Evolutionary conservation across 2,888 invertebrate genomes (phyloP), one percentile per base, ranked within the genome.

Genomic region (Erpobdella octoculata): DNA sequence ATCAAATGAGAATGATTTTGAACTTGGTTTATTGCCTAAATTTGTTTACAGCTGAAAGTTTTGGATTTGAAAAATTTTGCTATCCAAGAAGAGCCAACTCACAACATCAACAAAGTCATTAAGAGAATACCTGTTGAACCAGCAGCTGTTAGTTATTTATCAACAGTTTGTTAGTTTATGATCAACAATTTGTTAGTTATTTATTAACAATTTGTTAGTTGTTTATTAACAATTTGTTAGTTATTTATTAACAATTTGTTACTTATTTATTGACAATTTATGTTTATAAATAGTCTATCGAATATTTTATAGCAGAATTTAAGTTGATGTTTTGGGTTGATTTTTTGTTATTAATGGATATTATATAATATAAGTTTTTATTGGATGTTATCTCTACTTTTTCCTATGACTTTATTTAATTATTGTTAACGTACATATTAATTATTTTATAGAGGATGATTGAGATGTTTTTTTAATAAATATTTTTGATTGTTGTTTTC

Each of bases 51-150:
- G 72, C n/a, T 72, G 41, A 72, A 72, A 8, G 68, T 58, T 18
- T 58, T 67, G 15, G 72, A 72, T 61, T 31, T 72, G 31, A 53
- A 61, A 31, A 68, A 72, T 41, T 36, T 72, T 28, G 58, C 72
- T 1, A 72, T 72, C 6, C 70, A 66, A 61, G 72, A 72, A 61
- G 72, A 72, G 12, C 28, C 66, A 25, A 62, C 62, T 6, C 31
- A 62, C 35, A 35, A 62, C 31, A 62, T 62, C 31, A 62, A 31
- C 62, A 62, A 62, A 33, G 62, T 62, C 33, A 62, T 31, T 18
- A 2, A 62, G 9, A 62, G 3, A 1, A 62, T 62, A 8, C 62
- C 62, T 33, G 53, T 25, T n/a, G 53, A 53, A 25, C 21, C 53
- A 8, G 6, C 15, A 21, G 21, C 53, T 4, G 53, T 53, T 53